Conservation (phyloP, 1,140 invertebrate genomes). For the Drosophila kurseongensis region DNA sequence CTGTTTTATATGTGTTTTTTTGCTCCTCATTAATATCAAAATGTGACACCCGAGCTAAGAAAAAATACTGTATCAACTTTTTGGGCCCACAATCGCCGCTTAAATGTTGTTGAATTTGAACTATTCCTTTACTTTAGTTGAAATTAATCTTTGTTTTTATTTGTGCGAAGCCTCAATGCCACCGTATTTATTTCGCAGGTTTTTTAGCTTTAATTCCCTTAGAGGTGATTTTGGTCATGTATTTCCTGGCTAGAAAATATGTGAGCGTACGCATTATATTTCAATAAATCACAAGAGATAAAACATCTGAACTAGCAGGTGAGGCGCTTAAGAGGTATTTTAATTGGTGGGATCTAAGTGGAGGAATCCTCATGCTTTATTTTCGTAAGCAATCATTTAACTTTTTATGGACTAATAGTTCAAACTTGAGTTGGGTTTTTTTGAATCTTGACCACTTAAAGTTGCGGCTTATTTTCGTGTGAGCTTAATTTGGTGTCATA, state of each 20-base stretch:
- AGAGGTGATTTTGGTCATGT: conserved; percentile 19
- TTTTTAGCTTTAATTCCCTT: conserved; percentile 54
- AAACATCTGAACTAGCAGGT: conserved; percentile 20
- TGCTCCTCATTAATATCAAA: conserved; percentile 55
- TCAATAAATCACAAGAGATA: conserved; percentile 46
- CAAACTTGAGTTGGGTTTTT: background rate
- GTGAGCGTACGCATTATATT: conserved; percentile 41
- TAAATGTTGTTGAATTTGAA: conserved; percentile 57
- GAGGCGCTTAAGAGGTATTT: conserved; percentile 20
- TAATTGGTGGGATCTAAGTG: conserved; percentile 22
- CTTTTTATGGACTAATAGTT: conserved; percentile 8
- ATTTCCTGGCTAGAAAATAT: conserved; percentile 40
- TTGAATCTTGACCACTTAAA: conserved; percentile 17
- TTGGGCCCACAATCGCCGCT: conserved; percentile 20
- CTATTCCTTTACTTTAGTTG: conserved; percentile 43
- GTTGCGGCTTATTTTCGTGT: conserved; percentile 15
- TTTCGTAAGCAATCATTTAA: conserved; percentile 21
- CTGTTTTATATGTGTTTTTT: conserved; percentile 11
- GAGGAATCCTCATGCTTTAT: background rate
- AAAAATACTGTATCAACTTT: conserved; percentile 55
- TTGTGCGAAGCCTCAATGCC: conserved; percentile 68
- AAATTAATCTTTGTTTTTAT: conserved; percentile 66
- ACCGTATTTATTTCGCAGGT: conserved; percentile 57
- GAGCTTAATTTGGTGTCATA: conserved; percentile 48
- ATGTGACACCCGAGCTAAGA: conserved; percentile 51